phyloP scores from a whole-genome alignment of 1,140 invertebrate species.

The Pentalonia nigronervosa region DNA sequence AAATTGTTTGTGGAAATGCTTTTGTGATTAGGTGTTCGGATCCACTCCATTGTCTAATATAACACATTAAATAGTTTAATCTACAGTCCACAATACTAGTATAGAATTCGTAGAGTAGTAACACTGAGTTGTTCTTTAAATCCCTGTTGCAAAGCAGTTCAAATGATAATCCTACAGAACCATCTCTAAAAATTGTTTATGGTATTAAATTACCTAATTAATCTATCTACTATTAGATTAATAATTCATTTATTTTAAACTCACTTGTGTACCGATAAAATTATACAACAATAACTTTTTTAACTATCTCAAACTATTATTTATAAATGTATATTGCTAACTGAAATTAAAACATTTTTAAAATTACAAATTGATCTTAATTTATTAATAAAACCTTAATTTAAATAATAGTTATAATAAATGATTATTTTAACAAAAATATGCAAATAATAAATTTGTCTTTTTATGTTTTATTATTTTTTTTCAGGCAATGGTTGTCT shows the following conservation, averaged over 20 bases:
- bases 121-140: neutral
- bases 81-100: neutral
- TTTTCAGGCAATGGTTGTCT: neutral
- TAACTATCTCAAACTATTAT: no score
- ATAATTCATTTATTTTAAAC: neutral
- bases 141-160: neutral
- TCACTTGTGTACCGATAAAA: no score
- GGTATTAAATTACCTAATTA: neutral
- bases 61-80: conserved; percentile 3
- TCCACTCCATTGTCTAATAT: neutral
- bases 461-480: no score
- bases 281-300: no score
- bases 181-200: neutral
- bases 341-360: no score
- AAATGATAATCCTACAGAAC: neutral
- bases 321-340: no score
- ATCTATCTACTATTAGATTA: neutral
- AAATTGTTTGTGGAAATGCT: conserved; percentile 11
- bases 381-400: neutral
- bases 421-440: neutral
- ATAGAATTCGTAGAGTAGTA: neutral
- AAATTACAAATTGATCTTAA: no score
- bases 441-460: neutral
- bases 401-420: neutral
- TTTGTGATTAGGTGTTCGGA: neutral